Percentiles rank a stretch among this genome's conserved stretches.
phyloP scores from a whole-genome alignment of 2,113 vertebrate species.

The Hippopotamus amphibius region DNA sequence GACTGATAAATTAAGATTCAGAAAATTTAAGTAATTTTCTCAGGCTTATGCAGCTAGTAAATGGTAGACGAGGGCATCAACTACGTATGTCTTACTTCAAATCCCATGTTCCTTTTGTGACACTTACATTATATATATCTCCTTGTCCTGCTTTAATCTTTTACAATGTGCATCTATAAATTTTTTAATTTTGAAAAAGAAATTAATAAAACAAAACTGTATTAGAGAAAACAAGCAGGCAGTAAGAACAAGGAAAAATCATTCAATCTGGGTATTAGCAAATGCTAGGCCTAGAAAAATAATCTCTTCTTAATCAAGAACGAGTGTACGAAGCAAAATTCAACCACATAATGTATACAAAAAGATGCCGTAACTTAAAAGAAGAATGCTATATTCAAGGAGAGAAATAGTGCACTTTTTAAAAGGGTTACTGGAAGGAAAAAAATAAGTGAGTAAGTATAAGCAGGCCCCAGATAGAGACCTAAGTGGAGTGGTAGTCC shows the following conservation, averaged over 20 bases:
- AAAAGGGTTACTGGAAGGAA: not conserved
- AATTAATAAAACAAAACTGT: not conserved
- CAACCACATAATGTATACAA: not conserved
- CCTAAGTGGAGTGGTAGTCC: not conserved
- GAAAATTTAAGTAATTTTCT: not conserved
- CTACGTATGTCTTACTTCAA: not conserved
- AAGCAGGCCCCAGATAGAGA: not conserved
- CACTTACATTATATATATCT: not conserved
- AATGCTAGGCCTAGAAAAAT: not conserved
- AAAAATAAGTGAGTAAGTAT: not conserved
- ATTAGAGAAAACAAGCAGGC: not conserved
- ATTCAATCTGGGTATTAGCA: not conserved
- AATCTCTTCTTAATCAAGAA: not conserved
- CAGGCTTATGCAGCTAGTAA: not conserved
- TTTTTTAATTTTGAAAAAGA: slow-evolving; percentile 45
- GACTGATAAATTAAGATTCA: not conserved
- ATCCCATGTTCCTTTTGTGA: not conserved
- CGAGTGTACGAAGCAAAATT: not conserved
- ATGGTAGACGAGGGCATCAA: not conserved
- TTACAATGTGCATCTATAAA: not conserved
- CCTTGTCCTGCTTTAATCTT: not conserved
- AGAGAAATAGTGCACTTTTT: not conserved
- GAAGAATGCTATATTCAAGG: not conserved
- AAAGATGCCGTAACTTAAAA: not conserved
- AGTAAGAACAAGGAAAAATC: not conserved